Evolutionary conservation across 1,140 invertebrate genomes (phyloP).

Genomic region (Liolophura sinensis): DNA sequence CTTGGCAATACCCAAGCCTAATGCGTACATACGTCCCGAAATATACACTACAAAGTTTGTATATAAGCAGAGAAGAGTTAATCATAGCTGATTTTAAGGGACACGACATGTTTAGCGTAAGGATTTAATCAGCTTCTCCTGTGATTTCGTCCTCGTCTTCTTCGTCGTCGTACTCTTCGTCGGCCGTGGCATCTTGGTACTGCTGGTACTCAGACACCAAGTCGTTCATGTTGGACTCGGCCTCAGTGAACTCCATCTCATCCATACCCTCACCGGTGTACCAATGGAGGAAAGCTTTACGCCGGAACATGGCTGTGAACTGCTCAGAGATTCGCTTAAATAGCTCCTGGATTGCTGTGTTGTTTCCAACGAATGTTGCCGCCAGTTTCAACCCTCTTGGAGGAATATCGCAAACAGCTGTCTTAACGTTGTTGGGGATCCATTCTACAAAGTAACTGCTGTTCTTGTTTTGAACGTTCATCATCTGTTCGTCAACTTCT

Average conservation of each 20-base stretch:
- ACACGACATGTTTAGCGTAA: not conserved
- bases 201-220: constrained; percentile 81
- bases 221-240: constrained; percentile 80
- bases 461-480: constrained; percentile 43
- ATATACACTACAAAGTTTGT: too few relatives aligned
- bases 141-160: constrained; percentile 43
- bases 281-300: constrained; percentile 80
- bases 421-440: constrained; percentile 90
- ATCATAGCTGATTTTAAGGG: too few relatives aligned
- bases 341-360: constrained; percentile 77
- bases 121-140: not conserved
- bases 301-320: constrained; percentile 68
- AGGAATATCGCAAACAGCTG: constrained; percentile 82
- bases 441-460: constrained; percentile 85
- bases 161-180: constrained; percentile 63
- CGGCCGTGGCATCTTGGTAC: constrained; percentile 54
- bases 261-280: constrained; percentile 85
- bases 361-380: constrained; percentile 74
- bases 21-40: too few relatives aligned
- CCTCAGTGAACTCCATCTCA: constrained; percentile 78
- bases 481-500: constrained; percentile 46
- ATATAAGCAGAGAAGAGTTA: too few relatives aligned
- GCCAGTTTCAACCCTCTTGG: constrained; percentile 89
- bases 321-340: constrained; percentile 74
- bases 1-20: too few relatives aligned